phyloP scores from a whole-genome alignment of 2,888 invertebrate genomes.

The Tanypteryx hageni region DNA sequence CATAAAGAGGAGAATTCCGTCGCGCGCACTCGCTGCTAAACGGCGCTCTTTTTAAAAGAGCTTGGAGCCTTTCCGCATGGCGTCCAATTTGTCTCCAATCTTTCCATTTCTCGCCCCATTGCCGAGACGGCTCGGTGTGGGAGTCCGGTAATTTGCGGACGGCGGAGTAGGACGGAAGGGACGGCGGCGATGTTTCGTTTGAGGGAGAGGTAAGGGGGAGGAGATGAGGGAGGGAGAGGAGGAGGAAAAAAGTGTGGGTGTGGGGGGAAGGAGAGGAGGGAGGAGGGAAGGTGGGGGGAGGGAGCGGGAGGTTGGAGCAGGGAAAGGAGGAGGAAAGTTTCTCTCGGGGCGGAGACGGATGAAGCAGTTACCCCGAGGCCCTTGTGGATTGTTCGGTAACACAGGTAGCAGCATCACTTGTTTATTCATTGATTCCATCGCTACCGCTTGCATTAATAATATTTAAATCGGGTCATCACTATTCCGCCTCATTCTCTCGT shows the following conservation, averaged over 20 bases:
- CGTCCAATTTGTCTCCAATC: background rate
- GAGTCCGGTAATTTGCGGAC: background rate
- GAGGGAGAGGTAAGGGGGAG: no score
- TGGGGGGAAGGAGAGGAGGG: background rate
- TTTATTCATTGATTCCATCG: constrained; percentile 64
- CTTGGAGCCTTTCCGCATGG: background rate
- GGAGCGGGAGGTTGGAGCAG: background rate
- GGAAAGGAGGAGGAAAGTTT: background rate
- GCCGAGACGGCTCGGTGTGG: background rate
- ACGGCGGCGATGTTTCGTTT: background rate
- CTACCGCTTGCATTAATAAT: constrained; percentile 63
- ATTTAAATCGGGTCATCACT: constrained; percentile 61
- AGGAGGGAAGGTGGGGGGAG: background rate
- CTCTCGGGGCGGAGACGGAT: background rate
- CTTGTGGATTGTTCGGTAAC: constrained; percentile 59
- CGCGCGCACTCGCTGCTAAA: background rate
- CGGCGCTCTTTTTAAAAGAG: background rate
- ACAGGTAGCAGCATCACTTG: constrained; percentile 62
- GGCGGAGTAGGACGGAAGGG: background rate
- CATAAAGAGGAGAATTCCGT: no score
- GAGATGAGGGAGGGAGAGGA: background rate
- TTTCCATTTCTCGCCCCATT: background rate
- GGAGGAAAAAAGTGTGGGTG: background rate
- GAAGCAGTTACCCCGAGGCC: constrained; percentile 39
- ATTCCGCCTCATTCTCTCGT: constrained; percentile 38